Evolutionary conservation across 2,888 invertebrate genomes (phyloP).

Genomic region (Anodontia alba): DNA sequence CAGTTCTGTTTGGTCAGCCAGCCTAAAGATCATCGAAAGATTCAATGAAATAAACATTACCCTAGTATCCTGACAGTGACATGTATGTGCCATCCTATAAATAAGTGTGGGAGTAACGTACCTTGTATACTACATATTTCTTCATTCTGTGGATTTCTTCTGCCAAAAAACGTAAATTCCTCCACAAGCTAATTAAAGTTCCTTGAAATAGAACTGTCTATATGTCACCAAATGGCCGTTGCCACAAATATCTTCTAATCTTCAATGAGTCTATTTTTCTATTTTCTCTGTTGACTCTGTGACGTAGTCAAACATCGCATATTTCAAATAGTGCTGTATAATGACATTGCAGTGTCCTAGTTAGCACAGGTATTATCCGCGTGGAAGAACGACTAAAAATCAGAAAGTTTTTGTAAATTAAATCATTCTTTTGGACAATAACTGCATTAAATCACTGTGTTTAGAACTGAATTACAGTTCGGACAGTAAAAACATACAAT

Average conservation of each 20-base stretch:
- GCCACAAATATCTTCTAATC: neutral
- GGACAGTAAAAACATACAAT: too few species aligned
- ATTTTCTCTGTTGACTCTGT: neutral
- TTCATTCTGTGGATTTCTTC: conserved; percentile 5
- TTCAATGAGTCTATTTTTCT: neutral
- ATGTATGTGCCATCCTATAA: too few species aligned
- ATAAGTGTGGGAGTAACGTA: neutral
- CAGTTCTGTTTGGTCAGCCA: too few species aligned
- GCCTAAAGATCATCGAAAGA: too few species aligned
- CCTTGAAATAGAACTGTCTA: too few species aligned
- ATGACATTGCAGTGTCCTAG: conserved; percentile 16
- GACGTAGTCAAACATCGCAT: conserved; percentile 5
- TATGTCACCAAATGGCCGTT: neutral
- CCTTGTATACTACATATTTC: conserved; percentile 11
- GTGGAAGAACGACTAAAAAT: neutral
- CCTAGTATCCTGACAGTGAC: too few species aligned
- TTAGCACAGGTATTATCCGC: neutral
- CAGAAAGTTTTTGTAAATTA: neutral
- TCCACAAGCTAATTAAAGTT: too few species aligned
- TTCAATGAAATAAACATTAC: too few species aligned
- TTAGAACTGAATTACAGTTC: too few species aligned
- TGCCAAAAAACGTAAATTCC: neutral
- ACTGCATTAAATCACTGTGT: too few species aligned
- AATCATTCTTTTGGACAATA: too few species aligned
- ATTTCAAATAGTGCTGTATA: conserved; percentile 8